Percentiles rank a stretch among this genome's conserved stretches.
Evolutionary conservation across 2,888 invertebrate genomes (phyloP).

Genomic region (Zaprionus lineosus): DNA sequence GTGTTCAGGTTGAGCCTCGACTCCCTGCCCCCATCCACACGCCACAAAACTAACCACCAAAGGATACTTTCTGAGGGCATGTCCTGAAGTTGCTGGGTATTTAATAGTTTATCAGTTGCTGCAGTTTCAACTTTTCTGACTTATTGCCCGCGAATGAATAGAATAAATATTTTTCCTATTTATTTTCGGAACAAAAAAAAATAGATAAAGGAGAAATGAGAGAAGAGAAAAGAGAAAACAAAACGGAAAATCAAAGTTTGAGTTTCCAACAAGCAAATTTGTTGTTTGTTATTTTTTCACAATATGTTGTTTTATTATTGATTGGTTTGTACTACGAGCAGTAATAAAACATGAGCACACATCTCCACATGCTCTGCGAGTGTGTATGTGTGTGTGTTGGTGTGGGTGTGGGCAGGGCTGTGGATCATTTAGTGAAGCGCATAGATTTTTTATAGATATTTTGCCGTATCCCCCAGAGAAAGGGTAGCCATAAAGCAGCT

Average conservation of each 20-base stretch:
- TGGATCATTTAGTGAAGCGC: constrained; percentile 30
- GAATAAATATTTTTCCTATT: constrained; percentile 39
- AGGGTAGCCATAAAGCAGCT: constrained; percentile 65
- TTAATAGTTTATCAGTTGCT: constrained; percentile 4
- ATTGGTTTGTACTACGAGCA: constrained; percentile 58
- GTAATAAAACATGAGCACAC: constrained; percentile 47
- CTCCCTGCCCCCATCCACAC: too few species aligned
- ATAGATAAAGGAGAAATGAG: constrained; percentile 21
- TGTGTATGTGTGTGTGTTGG: too few species aligned
- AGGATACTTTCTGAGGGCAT: too few species aligned
- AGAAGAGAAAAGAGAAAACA: constrained; percentile 18
- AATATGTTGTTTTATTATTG: constrained; percentile 53
- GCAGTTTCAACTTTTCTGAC: constrained; percentile 35
- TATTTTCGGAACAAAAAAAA: constrained; percentile 35
- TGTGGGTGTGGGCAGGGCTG: too few species aligned
- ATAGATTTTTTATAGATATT: constrained; percentile 10
- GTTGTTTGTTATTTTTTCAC: constrained; percentile 63
- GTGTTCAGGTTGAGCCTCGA: too few species aligned
- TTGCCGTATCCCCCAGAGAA: too few species aligned
- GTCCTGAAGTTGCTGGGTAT: constrained; percentile 19
- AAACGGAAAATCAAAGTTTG: constrained; percentile 52
- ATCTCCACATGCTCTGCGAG: too few species aligned
- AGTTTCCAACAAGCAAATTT: constrained; percentile 66
- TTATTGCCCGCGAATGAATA: constrained; percentile 54
- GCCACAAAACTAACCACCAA: too few species aligned